A percentile compares a stretch with the other conserved stretches of the same genome.
Conservation (phyloP, 2,888 invertebrate species). For the Fragum whitleyi region DNA sequence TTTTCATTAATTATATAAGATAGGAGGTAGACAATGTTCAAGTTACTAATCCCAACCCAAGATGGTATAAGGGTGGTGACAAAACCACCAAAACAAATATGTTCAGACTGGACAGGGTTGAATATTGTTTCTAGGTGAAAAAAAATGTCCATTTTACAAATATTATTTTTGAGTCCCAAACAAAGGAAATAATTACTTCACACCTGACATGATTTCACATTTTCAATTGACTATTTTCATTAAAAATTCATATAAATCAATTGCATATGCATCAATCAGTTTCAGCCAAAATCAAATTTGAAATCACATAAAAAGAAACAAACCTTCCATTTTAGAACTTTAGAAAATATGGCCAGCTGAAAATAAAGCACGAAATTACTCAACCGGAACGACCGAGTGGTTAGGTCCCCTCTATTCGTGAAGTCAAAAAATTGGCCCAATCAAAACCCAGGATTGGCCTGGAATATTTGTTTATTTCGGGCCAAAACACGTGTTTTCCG, state of each 20-base stretch:
- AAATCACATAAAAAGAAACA: neutral
- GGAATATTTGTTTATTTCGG: slow-evolving; percentile 65
- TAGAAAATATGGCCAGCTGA: neutral
- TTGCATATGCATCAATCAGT: neutral
- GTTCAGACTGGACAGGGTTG: too few relatives aligned
- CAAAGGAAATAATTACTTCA: slow-evolving; percentile 1
- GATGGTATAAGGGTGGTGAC: too few relatives aligned
- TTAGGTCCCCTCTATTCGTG: slow-evolving; percentile 42
- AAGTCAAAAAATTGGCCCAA: slow-evolving; percentile 56
- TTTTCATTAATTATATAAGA: too few relatives aligned
- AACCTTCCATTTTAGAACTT: slow-evolving; percentile 9
- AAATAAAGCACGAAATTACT: slow-evolving; percentile 22
- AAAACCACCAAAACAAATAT: too few relatives aligned
- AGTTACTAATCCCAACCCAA: too few relatives aligned
- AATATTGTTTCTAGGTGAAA: too few relatives aligned
- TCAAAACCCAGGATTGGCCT: slow-evolving; percentile 50
- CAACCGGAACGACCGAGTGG: slow-evolving; percentile 46
- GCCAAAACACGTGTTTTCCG: slow-evolving; percentile 61
- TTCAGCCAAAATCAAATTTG: neutral
- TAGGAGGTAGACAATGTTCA: too few relatives aligned
- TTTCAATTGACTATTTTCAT: neutral
- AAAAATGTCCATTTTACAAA: too few relatives aligned
- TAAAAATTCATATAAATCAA: slow-evolving; percentile 16
- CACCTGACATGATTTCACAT: slow-evolving; percentile 13
- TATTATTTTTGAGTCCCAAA: slow-evolving; percentile 3